Evolutionary conservation across 2,797 vertebrate genomes (phyloP), one percentile per base, ranked within the genome.

Genomic region (Zalophus californianus): DNA sequence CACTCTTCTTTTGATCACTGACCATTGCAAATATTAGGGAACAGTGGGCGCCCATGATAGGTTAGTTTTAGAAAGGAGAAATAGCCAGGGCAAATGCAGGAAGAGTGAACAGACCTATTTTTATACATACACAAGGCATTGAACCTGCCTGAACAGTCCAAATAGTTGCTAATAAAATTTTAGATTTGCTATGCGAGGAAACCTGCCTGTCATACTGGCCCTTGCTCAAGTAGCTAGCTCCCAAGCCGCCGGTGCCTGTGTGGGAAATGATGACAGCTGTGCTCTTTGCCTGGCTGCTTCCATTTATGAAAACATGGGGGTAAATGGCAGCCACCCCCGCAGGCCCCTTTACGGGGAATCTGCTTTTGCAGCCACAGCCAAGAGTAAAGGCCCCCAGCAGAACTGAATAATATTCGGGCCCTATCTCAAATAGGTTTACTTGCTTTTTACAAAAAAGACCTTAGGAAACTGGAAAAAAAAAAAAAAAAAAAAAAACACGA

Each of bases 241-340:
- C 86, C 11, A 44, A 72, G 29, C 50, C 50, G 48, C 32, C 20
- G 3, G 50, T 70, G 79, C 68, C 27, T 78, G 60, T 94, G 83
- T 75, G 70, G 32, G 54, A 88, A 85, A 87, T 68, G 50, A 87
- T 92, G 95, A 97, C 97, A 95, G 90, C 94, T 97, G 96, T 91
- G 89, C 75, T 95, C 84, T 94, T 91, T 95, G 94, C 96, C 93
- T 95, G 97, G 66, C 80, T 97, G 95, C 94, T 85, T 97, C 92
- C 86, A 41, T 93, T 97, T 97, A 86, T 90, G 91, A 97, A 98
- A 98, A 97, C 94, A 82, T 80, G 70, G 91, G 88, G 83, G 90
- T 89, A 95, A 89, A 88, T 85, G 77, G 75, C 87, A 92, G 84
- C 60, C 35, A 83, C 70, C 86, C 96, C 90, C 79, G 83, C 3